phyloP scores from a whole-genome alignment of 2,888 invertebrate species.

The Chirona hameri region DNA sequence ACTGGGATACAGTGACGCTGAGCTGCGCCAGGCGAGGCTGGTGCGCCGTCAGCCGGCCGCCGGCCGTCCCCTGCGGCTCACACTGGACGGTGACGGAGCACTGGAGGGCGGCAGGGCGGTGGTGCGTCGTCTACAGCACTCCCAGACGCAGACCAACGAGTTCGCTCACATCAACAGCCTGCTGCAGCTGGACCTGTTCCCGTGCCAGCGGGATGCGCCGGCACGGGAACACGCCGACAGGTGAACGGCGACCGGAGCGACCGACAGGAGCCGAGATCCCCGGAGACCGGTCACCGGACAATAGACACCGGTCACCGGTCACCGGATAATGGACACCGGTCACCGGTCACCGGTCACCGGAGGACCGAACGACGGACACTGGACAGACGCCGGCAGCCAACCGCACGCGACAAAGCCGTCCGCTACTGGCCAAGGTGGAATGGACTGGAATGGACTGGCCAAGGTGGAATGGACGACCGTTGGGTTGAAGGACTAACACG shows the following conservation, averaged over 20 bases:
- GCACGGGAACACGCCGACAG: background rate
- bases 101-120: constrained; percentile 5
- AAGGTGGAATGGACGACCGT: too few species aligned
- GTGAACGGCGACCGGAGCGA: background rate
- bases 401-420: too few species aligned
- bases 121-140: background rate
- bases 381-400: too few species aligned
- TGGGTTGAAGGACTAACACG: too few species aligned
- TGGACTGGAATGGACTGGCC: too few species aligned
- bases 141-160: background rate
- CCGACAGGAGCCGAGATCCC: too few species aligned
- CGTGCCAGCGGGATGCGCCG: background rate
- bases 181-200: constrained; percentile 25
- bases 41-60: background rate
- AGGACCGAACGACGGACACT: too few species aligned
- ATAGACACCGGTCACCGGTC: too few species aligned
- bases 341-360: too few species aligned
- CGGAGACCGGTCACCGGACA: too few species aligned
- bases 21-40: constrained; percentile 22
- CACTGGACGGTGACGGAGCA: background rate
- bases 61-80: background rate
- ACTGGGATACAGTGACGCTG: constrained; percentile 6
- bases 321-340: too few species aligned
- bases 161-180: constrained; percentile 24
- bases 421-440: too few species aligned